These are phyloP conservation scores for Drosophila melanica DNA, from an alignment of 1,140 invertebrate genomes.

Conservation along the genomic window DNA sequence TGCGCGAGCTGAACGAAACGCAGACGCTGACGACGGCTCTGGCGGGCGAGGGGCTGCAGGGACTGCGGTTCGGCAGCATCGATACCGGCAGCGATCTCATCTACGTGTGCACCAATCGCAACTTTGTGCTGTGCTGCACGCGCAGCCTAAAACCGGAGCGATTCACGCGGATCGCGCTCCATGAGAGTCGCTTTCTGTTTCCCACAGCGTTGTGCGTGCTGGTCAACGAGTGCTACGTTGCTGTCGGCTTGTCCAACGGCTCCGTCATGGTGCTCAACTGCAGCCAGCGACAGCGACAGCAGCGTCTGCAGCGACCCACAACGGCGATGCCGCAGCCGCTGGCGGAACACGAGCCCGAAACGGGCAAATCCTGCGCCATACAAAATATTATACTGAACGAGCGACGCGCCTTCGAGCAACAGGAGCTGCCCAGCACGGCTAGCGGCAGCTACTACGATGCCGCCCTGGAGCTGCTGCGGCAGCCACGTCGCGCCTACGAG, in stretches of 20 bases:
- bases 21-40: constrained; percentile 37
- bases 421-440: constrained; percentile 16
- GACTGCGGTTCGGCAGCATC: constrained; percentile 73
- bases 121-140: constrained; percentile 77
- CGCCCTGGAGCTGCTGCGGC: constrained; percentile 57
- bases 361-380: constrained; percentile 82
- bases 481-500: constrained; percentile 66
- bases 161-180: constrained; percentile 64
- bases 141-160: constrained; percentile 72
- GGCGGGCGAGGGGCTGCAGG: constrained; percentile 52
- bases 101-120: constrained; percentile 79
- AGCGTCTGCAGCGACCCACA: constrained; percentile 24
- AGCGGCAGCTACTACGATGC: constrained; percentile 39
- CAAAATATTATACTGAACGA: constrained; percentile 83
- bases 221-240: constrained; percentile 70
- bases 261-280: constrained; percentile 81
- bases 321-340: constrained; percentile 32
- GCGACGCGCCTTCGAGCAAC: constrained; percentile 64
- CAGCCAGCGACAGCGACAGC: constrained; percentile 59
- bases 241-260: constrained; percentile 81
- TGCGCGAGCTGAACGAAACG: constrained; percentile 73
- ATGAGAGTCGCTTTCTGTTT: constrained; percentile 74
- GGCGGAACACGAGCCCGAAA: constrained; percentile 46
- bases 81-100: constrained; percentile 70
- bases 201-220: constrained; percentile 72